These are phyloP conservation scores for Himantopus leucocephalus DNA, from an alignment of 2,113 vertebrate species.

Conservation along the genomic window DNA sequence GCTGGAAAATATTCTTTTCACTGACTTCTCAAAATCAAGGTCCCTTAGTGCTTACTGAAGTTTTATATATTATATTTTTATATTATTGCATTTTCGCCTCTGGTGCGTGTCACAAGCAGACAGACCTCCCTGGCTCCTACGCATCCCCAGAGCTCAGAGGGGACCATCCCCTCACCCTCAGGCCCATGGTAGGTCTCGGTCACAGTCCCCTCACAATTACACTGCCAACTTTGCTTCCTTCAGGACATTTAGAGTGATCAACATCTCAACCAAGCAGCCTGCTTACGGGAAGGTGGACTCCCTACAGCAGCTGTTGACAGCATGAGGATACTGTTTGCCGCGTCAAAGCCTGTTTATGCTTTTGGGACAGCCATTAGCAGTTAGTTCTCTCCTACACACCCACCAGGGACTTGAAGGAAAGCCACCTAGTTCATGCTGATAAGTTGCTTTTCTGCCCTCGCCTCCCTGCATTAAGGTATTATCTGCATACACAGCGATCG, in stretches of 20 bases:
- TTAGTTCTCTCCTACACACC: not conserved
- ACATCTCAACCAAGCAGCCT: not conserved
- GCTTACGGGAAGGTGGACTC: not conserved
- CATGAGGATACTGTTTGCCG: not conserved
- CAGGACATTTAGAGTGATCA: not conserved
- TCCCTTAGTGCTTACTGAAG: not conserved
- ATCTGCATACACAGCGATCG: not conserved
- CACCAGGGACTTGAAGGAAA: not conserved
- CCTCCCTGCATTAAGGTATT: not conserved
- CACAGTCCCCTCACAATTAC: not conserved
- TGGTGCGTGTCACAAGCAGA: not conserved
- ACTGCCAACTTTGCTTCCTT: not conserved
- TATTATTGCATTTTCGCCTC: not conserved
- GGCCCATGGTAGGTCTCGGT: not conserved
- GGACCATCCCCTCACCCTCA: rapidly evolving
- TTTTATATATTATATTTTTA: not conserved
- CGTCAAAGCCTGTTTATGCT: not conserved
- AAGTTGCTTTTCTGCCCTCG: not conserved
- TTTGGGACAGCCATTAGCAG: not conserved
- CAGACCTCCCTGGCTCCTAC: not conserved
- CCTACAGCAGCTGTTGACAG: not conserved
- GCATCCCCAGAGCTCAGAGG: not conserved
- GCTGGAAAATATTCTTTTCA: not conserved
- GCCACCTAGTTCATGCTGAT: not conserved
- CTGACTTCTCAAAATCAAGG: not conserved